Evolutionary conservation across 2,797 vertebrate species (phyloP), one percentile per base, ranked within the genome.

Genomic region (Trichosurus vulpecula): DNA sequence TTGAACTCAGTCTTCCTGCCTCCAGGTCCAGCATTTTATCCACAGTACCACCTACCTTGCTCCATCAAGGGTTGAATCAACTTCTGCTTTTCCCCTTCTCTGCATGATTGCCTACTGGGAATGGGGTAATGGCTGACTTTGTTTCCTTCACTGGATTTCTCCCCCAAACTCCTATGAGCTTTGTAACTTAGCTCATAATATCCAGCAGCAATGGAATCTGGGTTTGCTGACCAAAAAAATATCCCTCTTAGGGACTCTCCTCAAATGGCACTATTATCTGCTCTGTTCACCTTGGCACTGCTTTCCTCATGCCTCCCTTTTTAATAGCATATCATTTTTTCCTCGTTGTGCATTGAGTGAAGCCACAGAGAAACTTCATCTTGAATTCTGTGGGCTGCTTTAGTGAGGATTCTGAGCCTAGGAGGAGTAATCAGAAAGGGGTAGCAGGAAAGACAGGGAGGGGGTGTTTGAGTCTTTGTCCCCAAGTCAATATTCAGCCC

Each of bases 321-420:
- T 92, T 31, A 55, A 91, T 55, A 54, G 90, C 35, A 27, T n/a
- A 55, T 52, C 53, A n/a, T 25, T 91, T 27, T 54, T 41, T 89
- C 16, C n/a, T 54, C 81, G 27, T 91, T 47, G 14, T 2, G 55
- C 3, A 91, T 52, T 53, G 90, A 91, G 52, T 53, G 90, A 58
- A 96, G 53, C 92, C 90, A 25, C 29, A 35, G 87, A 93, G 91
- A 95, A 41, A 94, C 56, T 94, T 87, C 93, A 92, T 96, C 91
- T 90, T 61, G 25, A 41, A 3, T 94, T 95, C 95, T 92, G 89
- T 29, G 0, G 53, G 95, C 92, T 92, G 27, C 47, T 47, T 56
- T 90, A 0, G 41, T 81, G 55, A 95, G 90, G 56, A 25, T 22
- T 91, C 8, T 0, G 35, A 93, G 53, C 35, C 89, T 25, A 6